Evolutionary conservation across 92 coral and sea anemone genomes (phyloP).

Genomic region (Porites cylindrica): DNA sequence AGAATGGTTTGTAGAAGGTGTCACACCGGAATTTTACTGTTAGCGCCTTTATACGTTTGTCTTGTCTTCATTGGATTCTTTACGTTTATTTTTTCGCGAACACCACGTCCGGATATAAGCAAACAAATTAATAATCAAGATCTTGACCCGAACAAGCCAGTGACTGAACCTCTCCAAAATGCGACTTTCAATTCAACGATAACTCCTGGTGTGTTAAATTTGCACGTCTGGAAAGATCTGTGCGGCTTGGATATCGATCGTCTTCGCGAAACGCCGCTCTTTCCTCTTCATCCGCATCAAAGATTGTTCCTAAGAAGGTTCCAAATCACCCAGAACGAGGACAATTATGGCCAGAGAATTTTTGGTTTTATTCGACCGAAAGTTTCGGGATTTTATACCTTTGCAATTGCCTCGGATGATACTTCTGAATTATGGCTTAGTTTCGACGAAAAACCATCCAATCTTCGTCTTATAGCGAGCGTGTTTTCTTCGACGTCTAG

Average conservation of each 20-base stretch:
- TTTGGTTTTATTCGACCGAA: slow-evolving; percentile 47
- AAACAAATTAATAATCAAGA: not conserved
- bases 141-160: not conserved
- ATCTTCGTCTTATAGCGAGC: slow-evolving; percentile 48
- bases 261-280: slow-evolving; percentile 46
- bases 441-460: slow-evolving; percentile 39
- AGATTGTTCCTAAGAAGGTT: slow-evolving; percentile 15
- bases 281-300: slow-evolving; percentile 42
- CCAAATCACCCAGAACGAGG: not conserved
- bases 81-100: slow-evolving; percentile 20
- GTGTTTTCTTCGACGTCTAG: slow-evolving; percentile 18
- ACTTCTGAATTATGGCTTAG: slow-evolving; percentile 56
- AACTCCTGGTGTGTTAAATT: slow-evolving; percentile 33
- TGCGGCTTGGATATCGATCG: slow-evolving; percentile 40
- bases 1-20: slow-evolving; percentile 28
- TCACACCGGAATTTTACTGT: slow-evolving; percentile 2
- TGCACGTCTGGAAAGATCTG: slow-evolving; percentile 50
- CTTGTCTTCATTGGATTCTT: slow-evolving; percentile 35
- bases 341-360: slow-evolving; percentile 37
- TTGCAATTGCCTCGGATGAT: slow-evolving; percentile 49
- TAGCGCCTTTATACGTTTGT: slow-evolving; percentile 28
- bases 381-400: slow-evolving; percentile 31
- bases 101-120: not conserved
- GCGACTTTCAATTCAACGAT: slow-evolving; percentile 2
- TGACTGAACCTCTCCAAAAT: not conserved